A percentile compares a stretch with the other conserved stretches of the same genome.
Evolutionary conservation across 2,888 invertebrate species (phyloP).

Genomic region (Alloplasta piceator): DNA sequence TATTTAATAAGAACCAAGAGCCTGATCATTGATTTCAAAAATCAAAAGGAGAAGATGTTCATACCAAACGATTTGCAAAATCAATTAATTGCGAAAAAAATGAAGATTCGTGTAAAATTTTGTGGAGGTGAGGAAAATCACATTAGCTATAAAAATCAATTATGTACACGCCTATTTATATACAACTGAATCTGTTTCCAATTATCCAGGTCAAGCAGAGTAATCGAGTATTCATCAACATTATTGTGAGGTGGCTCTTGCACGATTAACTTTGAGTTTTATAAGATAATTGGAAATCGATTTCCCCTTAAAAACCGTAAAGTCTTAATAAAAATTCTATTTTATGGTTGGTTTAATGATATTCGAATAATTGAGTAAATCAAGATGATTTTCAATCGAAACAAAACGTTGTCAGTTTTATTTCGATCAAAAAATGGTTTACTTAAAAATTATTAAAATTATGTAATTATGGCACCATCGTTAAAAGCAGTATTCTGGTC

Average conservation of each 20-base stretch:
- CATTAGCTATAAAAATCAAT: background rate
- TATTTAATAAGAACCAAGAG: no score
- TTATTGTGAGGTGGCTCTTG: conserved; percentile 15
- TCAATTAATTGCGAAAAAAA: background rate
- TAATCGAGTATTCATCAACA: conserved; percentile 32
- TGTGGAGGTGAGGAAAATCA: background rate
- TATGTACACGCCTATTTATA: background rate
- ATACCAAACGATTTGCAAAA: no score
- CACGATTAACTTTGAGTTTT: conserved; percentile 33
- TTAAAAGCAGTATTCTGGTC: no score
- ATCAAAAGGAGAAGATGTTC: no score
- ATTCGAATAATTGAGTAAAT: conserved; percentile 1
- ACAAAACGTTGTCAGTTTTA: no score
- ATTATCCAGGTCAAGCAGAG: conserved; percentile 49
- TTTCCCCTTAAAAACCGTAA: background rate
- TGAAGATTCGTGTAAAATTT: background rate
- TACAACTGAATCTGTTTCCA: conserved; percentile 21
- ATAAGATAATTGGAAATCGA: conserved; percentile 41
- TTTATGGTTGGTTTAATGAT: conserved; percentile 1
- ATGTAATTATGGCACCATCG: no score
- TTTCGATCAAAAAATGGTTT: no score
- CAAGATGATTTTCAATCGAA: background rate
- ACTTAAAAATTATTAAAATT: no score
- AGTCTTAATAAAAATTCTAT: conserved; percentile 9
- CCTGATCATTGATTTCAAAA: no score